These are phyloP conservation scores for Tupaia chinensis DNA, from an alignment of 2,113 vertebrate genomes.

Conservation along the genomic window DNA sequence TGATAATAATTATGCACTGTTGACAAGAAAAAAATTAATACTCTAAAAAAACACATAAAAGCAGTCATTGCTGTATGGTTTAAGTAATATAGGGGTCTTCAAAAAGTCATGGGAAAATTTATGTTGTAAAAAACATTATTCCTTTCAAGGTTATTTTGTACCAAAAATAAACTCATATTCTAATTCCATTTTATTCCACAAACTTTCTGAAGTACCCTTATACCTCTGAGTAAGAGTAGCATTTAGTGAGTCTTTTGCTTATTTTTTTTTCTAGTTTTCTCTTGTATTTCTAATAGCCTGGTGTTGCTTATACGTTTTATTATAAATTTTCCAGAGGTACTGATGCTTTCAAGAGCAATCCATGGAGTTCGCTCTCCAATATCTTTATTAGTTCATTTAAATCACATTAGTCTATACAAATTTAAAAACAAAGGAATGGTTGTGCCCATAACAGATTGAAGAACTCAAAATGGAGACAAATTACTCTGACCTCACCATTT, in stretches of 20 bases:
- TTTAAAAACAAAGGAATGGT: not conserved
- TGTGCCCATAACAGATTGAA: not conserved
- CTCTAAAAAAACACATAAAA: not conserved
- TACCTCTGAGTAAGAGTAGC: not conserved
- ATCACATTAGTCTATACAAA: not conserved
- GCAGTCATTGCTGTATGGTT: not conserved
- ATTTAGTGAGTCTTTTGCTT: not conserved
- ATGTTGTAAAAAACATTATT: no score
- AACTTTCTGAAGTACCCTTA: no score
- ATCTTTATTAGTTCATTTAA: not conserved
- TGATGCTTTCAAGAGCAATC: not conserved
- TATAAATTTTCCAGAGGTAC: not conserved
- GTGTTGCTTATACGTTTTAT: not conserved
- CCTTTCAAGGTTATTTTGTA: no score
- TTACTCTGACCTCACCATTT: not conserved
- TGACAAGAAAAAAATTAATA: not conserved
- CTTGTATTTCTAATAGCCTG: not conserved
- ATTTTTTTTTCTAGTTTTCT: not conserved
- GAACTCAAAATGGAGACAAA: not conserved
- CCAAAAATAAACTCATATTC: no score
- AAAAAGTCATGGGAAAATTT: no score
- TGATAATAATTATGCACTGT: not conserved
- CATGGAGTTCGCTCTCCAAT: not conserved
- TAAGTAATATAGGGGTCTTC: no score
- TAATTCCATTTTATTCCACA: no score